These are phyloP conservation scores for Epizoanthus rinbou DNA, from an alignment of 92 coral and sea anemone genomes.

Conservation along the genomic window DNA sequence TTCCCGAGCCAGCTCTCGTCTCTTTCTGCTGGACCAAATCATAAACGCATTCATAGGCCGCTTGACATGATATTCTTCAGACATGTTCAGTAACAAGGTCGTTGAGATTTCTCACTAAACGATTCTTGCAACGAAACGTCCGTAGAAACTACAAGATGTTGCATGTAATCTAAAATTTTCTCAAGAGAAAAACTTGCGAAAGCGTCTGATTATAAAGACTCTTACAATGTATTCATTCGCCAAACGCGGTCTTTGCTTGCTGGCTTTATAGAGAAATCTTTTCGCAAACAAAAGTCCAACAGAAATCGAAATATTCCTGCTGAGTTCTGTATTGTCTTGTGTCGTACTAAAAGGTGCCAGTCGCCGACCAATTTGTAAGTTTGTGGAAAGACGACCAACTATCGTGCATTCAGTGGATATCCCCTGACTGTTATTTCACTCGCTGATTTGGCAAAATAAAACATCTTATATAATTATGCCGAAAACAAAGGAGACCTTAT, in stretches of 20 bases:
- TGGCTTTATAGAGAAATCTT: slow-evolving; percentile 23
- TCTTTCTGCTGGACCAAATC: slow-evolving; percentile 88
- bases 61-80: slow-evolving; percentile 65
- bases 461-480: slow-evolving; percentile 46
- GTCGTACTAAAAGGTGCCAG: not conserved
- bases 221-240: not conserved
- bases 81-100: not conserved
- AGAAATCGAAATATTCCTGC: slow-evolving; percentile 22
- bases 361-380: slow-evolving; percentile 30
- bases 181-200: no score
- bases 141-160: no score
- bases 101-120: not conserved
- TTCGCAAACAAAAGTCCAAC: slow-evolving; percentile 1
- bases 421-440: slow-evolving; percentile 18
- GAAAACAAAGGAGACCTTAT: slow-evolving; percentile 41
- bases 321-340: not conserved
- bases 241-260: not conserved
- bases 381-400: slow-evolving; percentile 18
- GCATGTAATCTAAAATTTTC: no score
- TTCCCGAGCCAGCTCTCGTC: slow-evolving; percentile 77
- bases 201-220: no score
- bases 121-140: no score
- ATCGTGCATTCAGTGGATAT: slow-evolving; percentile 5
- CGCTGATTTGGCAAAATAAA: slow-evolving; percentile 29
- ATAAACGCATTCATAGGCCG: slow-evolving; percentile 91